Conservation (phyloP, 2,113 vertebrate genomes). For the Corynorhinus townsendii region DNA sequence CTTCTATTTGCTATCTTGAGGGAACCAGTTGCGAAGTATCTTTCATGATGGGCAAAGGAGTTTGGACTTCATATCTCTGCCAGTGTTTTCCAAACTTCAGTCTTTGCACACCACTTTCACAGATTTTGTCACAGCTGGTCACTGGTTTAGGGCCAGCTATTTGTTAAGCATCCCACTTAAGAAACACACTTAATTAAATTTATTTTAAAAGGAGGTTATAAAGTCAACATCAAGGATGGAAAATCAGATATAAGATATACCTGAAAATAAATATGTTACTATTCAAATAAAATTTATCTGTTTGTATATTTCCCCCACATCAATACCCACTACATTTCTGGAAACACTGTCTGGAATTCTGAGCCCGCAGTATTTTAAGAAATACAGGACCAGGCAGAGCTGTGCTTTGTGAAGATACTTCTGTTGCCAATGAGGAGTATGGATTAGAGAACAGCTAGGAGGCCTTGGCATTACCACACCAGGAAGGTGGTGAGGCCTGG, state of each 20-base stretch:
- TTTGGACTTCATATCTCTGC: not conserved
- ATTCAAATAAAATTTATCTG: not conserved
- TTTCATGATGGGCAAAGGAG: not conserved
- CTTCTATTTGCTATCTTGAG: not conserved
- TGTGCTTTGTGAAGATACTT: not conserved
- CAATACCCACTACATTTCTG: not conserved
- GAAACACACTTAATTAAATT: not conserved
- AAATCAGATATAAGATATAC: not conserved
- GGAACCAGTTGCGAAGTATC: not conserved
- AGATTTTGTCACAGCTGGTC: not conserved
- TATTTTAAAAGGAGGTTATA: not conserved
- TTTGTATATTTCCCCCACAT: not conserved
- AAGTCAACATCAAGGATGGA: not conserved
- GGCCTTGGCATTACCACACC: not conserved
- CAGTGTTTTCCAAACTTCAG: not conserved
- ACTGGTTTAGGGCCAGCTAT: not conserved
- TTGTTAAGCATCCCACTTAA: not conserved
- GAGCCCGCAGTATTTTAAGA: not conserved
- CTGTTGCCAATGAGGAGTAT: not conserved
- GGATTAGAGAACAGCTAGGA: not conserved
- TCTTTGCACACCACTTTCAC: not conserved
- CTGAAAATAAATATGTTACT: not conserved
- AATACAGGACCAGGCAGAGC: rapidly evolving
- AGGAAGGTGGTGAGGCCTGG: not conserved
- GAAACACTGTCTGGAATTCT: not conserved